Percentiles rank a stretch among this genome's conserved stretches.
phyloP scores from a whole-genome alignment of 2,113 vertebrate genomes.

The Acrocephalus arundinaceus region DNA sequence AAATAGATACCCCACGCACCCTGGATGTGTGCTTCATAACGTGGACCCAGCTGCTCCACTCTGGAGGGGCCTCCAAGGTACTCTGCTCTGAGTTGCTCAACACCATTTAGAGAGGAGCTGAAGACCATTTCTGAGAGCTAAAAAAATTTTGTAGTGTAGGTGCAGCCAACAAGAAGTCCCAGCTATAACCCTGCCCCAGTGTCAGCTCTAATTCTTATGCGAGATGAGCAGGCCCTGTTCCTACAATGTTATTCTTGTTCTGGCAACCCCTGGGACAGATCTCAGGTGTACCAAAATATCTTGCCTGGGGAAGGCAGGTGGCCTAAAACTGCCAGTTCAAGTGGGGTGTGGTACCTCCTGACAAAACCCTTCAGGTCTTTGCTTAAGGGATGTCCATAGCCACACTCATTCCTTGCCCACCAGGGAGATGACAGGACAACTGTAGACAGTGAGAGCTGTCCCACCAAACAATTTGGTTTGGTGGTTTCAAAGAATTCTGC shows the following conservation, averaged over 20 bases:
- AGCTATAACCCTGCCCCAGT: neutral
- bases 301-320: neutral
- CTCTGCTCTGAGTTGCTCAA: neutral
- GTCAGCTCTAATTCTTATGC: neutral
- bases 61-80: neutral
- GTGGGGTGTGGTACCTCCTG: neutral
- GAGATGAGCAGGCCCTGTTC: neutral
- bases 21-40: neutral
- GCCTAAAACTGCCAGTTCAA: slow-evolving; percentile 22
- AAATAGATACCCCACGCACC: rapidly evolving
- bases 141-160: neutral
- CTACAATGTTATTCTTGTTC: neutral
- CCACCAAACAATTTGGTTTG: neutral
- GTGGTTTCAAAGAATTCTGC: neutral
- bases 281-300: slow-evolving; percentile 19
- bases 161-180: neutral
- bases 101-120: neutral
- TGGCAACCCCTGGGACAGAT: neutral
- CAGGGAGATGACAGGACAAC: neutral
- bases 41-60: rapidly evolving
- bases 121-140: neutral
- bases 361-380: neutral
- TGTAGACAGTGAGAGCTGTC: neutral
- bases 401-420: neutral
- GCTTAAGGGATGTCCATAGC: neutral